Base-by-base conservation (phyloP, 2,113 vertebrate species). In the Ceyx melanurus region DNA sequence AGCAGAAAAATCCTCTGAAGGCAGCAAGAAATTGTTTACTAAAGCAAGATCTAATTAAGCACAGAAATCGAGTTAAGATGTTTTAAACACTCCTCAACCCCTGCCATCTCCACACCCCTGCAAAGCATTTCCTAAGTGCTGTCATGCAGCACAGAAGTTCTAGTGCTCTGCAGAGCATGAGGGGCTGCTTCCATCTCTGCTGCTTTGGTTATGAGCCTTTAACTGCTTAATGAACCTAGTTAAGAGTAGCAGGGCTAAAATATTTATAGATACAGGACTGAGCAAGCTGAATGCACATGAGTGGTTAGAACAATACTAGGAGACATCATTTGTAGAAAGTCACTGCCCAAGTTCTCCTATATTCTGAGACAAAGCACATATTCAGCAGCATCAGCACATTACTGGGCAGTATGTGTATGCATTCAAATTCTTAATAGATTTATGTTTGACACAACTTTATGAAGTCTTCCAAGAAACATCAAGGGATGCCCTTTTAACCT, bases 241-340 rank as follows among this genome's bases (percentile, higher is more conserved):
- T 64, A 74, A 89, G 64, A 89, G 91, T 77, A 95, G 33, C 51
- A 80, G 78, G 60, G 45, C 72, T 95, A 78, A 88, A 94, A 95
- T 92, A 94, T 93, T 96, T 94, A 93, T 95, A 86, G 92, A 81
- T 81, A 48, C 87, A 74, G 84, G 75, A 74, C 84, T 71, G 75
- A 76, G 64, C 35, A 29, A 91, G 84, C 82, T 89, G 89, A 86
- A 90, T 4, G 10, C 88, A 92, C 94, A 95, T 48, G 85, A 89
- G 61, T 0, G 35, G 82, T 92, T 77, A 91, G 76, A 74, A 91
- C 82, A 86, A 74, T 57, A 53, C 46, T 0, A 31, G 53, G 48
- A 77, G 60, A 77, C 35, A 8, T 87, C 66, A 80, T 67, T 86
- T 88, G 82, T 56, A 89, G 67, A 73, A 94, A 92, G 89, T 86